phyloP scores from a whole-genome alignment of 92 coral and sea anemone genomes.

The Zoanthus gigantus region DNA sequence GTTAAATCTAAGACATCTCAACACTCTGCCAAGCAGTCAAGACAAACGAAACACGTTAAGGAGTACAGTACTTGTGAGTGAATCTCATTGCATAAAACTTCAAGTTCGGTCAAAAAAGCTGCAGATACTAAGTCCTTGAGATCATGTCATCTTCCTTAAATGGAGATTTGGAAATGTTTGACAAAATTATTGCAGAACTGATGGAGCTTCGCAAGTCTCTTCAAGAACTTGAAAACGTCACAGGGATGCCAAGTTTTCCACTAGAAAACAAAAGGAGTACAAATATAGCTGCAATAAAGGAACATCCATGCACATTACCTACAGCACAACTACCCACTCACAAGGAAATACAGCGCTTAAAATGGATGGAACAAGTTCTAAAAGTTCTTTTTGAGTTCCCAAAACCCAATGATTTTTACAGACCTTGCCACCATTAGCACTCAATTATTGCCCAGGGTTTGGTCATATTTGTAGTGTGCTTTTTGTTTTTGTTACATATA shows the following conservation, averaged over 20 bases:
- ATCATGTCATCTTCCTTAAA: neutral
- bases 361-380: conserved; percentile 24
- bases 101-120: neutral
- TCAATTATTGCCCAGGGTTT: neutral
- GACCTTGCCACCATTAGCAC: neutral
- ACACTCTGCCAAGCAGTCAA: neutral
- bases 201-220: conserved; percentile 3
- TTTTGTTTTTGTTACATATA: too few relatives aligned
- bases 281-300: neutral
- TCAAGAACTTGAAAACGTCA: neutral
- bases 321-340: conserved; percentile 3
- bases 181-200: conserved; percentile 12
- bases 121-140: neutral
- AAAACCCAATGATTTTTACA: conserved; percentile 4
- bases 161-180: neutral
- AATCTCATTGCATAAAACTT: neutral
- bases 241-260: neutral
- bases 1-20: neutral
- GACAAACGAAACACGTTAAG: neutral
- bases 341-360: conserved; percentile 24
- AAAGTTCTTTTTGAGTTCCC: conserved; percentile 9
- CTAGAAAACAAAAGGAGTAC: neutral
- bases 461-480: too few relatives aligned
- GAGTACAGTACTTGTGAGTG: neutral
- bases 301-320: neutral